These are phyloP conservation scores for Rhea pennata DNA, from an alignment of 2,113 vertebrate species.

Conservation along the genomic window DNA sequence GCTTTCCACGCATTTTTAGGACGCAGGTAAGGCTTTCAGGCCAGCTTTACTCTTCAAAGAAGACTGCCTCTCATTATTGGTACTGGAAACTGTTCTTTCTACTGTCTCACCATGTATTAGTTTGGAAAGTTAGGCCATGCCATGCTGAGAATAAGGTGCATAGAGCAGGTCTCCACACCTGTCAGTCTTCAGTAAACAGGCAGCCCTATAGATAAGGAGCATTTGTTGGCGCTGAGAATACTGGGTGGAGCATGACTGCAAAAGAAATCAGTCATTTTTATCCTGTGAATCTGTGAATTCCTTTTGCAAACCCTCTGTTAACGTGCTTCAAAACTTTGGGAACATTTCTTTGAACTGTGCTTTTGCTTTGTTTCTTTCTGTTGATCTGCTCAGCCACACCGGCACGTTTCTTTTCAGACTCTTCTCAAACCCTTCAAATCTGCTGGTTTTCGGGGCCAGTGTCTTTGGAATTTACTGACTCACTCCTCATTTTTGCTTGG, in stretches of 20 bases:
- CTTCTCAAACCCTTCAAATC: neutral
- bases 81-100: neutral
- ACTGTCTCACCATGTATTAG: accelerated
- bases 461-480: neutral
- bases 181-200: neutral
- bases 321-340: neutral
- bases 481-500: neutral
- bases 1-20: neutral
- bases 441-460: neutral
- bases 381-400: neutral
- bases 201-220: neutral
- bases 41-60: neutral
- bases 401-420: neutral
- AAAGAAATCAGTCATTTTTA: neutral
- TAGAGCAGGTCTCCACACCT: neutral
- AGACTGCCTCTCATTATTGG: neutral
- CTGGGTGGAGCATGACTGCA: neutral
- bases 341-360: neutral
- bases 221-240: neutral
- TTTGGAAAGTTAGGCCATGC: neutral
- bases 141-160: neutral
- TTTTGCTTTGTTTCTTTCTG: neutral
- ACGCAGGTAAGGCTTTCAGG: neutral
- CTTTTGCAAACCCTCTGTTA: neutral
- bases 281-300: accelerated